Base-by-base conservation (phyloP, 2,113 vertebrate species). In the Oncorhynchus gorbuscha region DNA sequence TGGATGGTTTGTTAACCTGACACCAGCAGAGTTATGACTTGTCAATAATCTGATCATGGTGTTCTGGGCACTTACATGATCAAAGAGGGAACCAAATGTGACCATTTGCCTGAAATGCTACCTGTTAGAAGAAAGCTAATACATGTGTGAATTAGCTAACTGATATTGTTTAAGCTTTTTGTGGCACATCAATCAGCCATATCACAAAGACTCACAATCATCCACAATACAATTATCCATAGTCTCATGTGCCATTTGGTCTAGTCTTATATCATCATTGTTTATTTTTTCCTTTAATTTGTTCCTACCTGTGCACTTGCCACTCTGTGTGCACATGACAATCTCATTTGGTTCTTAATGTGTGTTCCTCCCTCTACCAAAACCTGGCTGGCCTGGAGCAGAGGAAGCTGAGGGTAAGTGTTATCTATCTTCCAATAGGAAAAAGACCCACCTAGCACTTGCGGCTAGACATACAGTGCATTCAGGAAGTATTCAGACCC, bases 391-490 rank as follows among this genome's bases (percentile, higher is more conserved):
- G 72, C 73, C 76, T 85, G 84, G 84, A 95, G 91, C 95, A 96
- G 96, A 98, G 87, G 95, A 97, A 87, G 94, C 95, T 71, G 96
- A 97, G 95, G 96, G 96, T 98, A 87, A 93, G 95, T 87, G 58
- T 45, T 64, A 13, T 30, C 20, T 12, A 11, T 24, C 39, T 48
- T 70, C 30, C 7, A 30, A 13, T 26, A 39, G 45, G 4, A 70
- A 70, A 28, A 8, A 55, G 26, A 14, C 22, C 3, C 26, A 22
- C 35, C 18, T 32, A 8, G 35, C 28, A 3, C 6, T 18, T 16
- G 16, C 13, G 6, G 14, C 5, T 55, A 55, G 16, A 55, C 16
- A 55, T 55, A 3, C 39, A 18, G 1, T 55, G 16, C 51, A 45
- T 45, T 45, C 2, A 0, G 39, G 3, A 45, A 45, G 39, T 11